A percentile compares a stretch with the other conserved stretches of the same genome.
Evolutionary conservation across 2,797 vertebrate species (phyloP).

Genomic region (Pangasius djambal): DNA sequence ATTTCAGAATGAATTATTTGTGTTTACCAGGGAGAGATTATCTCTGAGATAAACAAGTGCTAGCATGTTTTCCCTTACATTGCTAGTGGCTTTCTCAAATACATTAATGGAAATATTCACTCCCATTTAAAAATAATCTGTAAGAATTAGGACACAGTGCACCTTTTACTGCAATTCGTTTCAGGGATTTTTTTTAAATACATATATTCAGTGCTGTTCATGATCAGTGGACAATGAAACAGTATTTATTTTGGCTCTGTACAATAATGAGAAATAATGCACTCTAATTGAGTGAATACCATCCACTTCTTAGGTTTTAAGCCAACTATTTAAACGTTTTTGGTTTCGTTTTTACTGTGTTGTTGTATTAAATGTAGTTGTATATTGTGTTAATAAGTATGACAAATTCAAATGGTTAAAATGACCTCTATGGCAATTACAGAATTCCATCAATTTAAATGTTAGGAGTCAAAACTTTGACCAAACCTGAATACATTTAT

Average conservation of each 20-base stretch:
- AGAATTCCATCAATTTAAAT: background rate
- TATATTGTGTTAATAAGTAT: background rate
- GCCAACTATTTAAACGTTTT: background rate
- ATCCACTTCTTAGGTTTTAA: no score
- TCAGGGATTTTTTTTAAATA: background rate
- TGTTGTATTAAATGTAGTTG: background rate
- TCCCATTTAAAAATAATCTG: constrained; percentile 22
- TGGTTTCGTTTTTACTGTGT: background rate
- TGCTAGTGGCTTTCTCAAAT: background rate
- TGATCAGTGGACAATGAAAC: background rate
- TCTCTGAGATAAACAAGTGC: background rate
- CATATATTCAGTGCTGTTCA: background rate
- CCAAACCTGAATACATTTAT: background rate
- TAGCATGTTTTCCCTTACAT: background rate
- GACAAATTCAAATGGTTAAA: background rate
- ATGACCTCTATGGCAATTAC: background rate
- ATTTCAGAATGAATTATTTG: background rate
- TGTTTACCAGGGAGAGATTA: background rate
- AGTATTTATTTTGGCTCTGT: background rate
- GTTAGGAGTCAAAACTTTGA: background rate
- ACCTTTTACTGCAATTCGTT: background rate
- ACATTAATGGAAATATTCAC: background rate
- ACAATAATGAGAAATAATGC: background rate
- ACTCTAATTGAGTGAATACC: background rate
- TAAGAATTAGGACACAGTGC: background rate